A percentile compares a stretch with the other conserved stretches of the same genome.
These are phyloP conservation scores for Passer domesticus DNA, from an alignment of 2,113 vertebrate genomes.

Conservation along the genomic window DNA sequence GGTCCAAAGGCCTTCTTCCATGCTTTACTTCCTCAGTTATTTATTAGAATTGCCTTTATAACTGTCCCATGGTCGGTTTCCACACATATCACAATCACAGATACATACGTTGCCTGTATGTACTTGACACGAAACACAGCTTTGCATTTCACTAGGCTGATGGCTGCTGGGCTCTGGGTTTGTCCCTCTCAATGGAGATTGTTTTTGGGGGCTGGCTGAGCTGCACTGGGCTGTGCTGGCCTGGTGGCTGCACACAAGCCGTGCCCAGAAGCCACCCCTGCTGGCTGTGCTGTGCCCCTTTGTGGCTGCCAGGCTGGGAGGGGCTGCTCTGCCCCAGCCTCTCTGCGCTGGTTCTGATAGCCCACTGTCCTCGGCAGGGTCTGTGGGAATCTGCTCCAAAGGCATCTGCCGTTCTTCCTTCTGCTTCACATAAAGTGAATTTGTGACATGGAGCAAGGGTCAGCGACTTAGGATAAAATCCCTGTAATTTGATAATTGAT, in stretches of 20 bases:
- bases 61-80: no score
- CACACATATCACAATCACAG: no score
- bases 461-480: accelerated
- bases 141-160: neutral
- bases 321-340: accelerated
- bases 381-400: neutral
- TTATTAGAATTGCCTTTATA: no score
- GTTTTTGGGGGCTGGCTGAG: accelerated
- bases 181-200: accelerated
- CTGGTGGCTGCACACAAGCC: accelerated
- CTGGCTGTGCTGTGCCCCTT: accelerated
- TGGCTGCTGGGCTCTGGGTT: neutral
- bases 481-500: neutral
- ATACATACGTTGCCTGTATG: no score
- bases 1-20: no score
- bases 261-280: accelerated
- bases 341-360: neutral
- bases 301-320: accelerated
- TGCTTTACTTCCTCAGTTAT: no score
- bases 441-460: neutral
- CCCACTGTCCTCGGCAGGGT: neutral
- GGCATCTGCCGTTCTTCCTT: neutral
- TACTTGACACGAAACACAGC: no score
- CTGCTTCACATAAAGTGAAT: neutral
- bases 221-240: accelerated